Conservation (phyloP, 1,140 invertebrate genomes). For the Pentalonia nigronervosa region DNA sequence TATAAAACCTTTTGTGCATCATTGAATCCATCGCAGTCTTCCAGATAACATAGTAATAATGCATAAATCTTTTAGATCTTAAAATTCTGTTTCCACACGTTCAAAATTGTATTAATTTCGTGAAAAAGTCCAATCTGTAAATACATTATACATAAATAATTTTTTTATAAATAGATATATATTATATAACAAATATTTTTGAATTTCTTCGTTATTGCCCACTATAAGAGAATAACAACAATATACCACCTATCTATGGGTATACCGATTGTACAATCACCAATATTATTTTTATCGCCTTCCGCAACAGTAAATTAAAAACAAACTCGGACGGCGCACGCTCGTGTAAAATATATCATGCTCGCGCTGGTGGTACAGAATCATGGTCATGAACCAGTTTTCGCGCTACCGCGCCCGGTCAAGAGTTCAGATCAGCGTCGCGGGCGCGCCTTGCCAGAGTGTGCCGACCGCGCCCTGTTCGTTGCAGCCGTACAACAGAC, state of each 20-base stretch:
- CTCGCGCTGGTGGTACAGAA: not conserved
- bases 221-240: not conserved
- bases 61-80: not conserved
- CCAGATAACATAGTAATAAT: not conserved
- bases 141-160: too few species aligned
- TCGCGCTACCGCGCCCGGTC: slow-evolving; percentile 46
- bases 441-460: slow-evolving; percentile 44
- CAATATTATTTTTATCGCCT: slow-evolving; percentile 33
- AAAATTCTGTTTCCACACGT: not conserved
- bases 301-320: slow-evolving; percentile 36
- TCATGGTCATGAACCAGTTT: slow-evolving; percentile 52
- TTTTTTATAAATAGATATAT: too few species aligned
- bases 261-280: not conserved
- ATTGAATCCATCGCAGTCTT: not conserved
- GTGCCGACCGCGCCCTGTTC: slow-evolving; percentile 53
- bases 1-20: not conserved
- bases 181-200: not conserved
- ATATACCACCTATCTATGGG: not conserved
- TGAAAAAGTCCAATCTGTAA: not conserved
- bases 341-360: not conserved
- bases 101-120: not conserved
- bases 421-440: slow-evolving; percentile 54
- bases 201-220: not conserved
- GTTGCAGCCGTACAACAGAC: not conserved
- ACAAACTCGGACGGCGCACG: not conserved